Evolutionary conservation across 2,113 vertebrate species (phyloP), one percentile per base, ranked within the genome.

Genomic region (Lepus americanus): DNA sequence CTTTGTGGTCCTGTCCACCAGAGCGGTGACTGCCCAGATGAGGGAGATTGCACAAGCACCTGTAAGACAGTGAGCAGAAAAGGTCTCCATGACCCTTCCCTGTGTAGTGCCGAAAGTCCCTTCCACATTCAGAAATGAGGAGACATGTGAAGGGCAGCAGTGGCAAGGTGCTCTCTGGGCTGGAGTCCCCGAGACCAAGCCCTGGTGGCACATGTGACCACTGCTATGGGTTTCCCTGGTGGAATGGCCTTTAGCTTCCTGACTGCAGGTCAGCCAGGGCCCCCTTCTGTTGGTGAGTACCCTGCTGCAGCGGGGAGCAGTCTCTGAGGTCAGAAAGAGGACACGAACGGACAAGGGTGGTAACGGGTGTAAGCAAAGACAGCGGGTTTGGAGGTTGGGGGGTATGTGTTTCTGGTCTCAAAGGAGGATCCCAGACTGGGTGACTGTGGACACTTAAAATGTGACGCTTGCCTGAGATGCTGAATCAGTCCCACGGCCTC

Each of bases 361-460:
- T 23, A 25, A 51, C 27, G 55, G 80, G 29, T 61, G 0, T 9
- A 64, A 39, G 59, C 36, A 67, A 19, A 74, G n/a, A 51, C 80
- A 33, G 44, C 81, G 36, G 85, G 53, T 1, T 11, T 55, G 55
- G 53, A 69, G 63, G 31, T 80, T 19, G 19, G 25, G 83, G 7
- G 90, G 76, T 87, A 61, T 84, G 1, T 11, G 14, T 91, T 61
- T 90, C 25, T 85, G 36, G 88, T 97, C 36, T 31, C 0, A 0
- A 39, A 86, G 94, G 96, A 90, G 53, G 79, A 94, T 82, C 70
- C 92, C 14, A 0, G 94, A 89, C 92, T 97, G 61, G 55, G 0
- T 0, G 10, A 86, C 97, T 96, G 83, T 98, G 96, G 98, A 97
- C 90, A 95, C 90, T 98, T 95, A 94, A 97, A 92, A 96, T 96